Percentiles rank a stretch among this genome's conserved stretches.
Evolutionary conservation across 2,888 invertebrate species (phyloP).

Genomic region (Drosophila kambysellisi): DNA sequence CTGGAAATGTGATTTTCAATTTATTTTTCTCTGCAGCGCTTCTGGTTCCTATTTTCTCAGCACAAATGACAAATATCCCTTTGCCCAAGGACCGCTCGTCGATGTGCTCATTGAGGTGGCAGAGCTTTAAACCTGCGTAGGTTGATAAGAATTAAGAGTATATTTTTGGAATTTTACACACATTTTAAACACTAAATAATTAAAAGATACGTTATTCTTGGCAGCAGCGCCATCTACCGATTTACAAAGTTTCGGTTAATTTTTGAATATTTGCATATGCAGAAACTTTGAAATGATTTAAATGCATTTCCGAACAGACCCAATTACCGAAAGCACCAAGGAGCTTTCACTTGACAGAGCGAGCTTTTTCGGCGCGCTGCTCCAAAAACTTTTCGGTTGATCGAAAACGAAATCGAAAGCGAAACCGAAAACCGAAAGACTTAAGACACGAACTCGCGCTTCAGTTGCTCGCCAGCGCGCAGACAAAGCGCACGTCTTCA

Average conservation of each 20-base stretch:
- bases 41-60: slow-evolving; percentile 86
- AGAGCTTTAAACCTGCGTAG: slow-evolving; percentile 5
- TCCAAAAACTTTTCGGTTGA: slow-evolving; percentile 17
- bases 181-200: no score
- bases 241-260: no score
- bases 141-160: not conserved
- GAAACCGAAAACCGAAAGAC: slow-evolving; percentile 62
- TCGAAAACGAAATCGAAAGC: slow-evolving; percentile 15
- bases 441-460: slow-evolving; percentile 62
- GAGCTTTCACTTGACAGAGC: slow-evolving; percentile 8
- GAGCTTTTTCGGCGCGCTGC: slow-evolving; percentile 44
- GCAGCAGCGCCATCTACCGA: not conserved
- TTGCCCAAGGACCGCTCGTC: slow-evolving; percentile 68
- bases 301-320: slow-evolving; percentile 2
- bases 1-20: fast-evolving
- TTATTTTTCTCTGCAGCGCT: slow-evolving; percentile 79
- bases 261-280: not conserved
- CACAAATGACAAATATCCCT: slow-evolving; percentile 68
- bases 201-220: not conserved
- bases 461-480: slow-evolving; percentile 73
- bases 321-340: not conserved
- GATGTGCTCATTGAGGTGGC: slow-evolving; percentile 61
- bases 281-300: not conserved
- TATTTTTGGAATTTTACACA: not conserved
- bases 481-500: slow-evolving; percentile 62